Evolutionary conservation across 2,113 vertebrate species (phyloP).

Genomic region (Labeo rohita): DNA sequence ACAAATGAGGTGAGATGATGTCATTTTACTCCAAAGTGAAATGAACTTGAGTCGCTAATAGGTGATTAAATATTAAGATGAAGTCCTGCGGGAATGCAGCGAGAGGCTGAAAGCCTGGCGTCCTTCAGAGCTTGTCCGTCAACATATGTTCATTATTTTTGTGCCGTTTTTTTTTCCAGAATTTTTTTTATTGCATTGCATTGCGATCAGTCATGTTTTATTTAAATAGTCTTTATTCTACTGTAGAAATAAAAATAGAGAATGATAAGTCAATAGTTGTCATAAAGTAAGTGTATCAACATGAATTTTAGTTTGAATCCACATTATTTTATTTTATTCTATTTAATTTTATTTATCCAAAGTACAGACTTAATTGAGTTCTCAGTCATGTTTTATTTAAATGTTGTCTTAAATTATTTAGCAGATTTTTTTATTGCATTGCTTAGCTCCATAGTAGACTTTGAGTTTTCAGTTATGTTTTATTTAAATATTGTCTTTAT

Average conservation of each 20-base stretch:
- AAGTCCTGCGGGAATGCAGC: background rate
- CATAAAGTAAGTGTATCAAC: background rate
- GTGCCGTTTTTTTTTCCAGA: too few species aligned
- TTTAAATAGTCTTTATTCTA: too few species aligned
- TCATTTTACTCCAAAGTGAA: background rate
- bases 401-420: too few species aligned
- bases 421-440: background rate
- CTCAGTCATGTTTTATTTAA: background rate
- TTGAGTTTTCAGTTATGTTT: too few species aligned
- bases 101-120: background rate
- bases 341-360: too few species aligned
- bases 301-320: background rate
- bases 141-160: background rate
- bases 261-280: background rate
- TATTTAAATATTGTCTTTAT: too few species aligned
- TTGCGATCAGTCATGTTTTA: background rate
- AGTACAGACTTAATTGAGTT: background rate
- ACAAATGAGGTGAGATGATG: slow-evolving; percentile 6
- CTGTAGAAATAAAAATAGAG: background rate
- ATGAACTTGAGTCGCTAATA: background rate
- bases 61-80: slow-evolving; percentile 43
- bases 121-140: background rate
- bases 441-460: too few species aligned
- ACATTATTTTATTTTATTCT: background rate
- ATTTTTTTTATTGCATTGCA: background rate